Percentiles rank a stretch among this genome's conserved stretches.
Evolutionary conservation across 2,797 vertebrate species (phyloP).

Genomic region (Halcyon smyrnensis): DNA sequence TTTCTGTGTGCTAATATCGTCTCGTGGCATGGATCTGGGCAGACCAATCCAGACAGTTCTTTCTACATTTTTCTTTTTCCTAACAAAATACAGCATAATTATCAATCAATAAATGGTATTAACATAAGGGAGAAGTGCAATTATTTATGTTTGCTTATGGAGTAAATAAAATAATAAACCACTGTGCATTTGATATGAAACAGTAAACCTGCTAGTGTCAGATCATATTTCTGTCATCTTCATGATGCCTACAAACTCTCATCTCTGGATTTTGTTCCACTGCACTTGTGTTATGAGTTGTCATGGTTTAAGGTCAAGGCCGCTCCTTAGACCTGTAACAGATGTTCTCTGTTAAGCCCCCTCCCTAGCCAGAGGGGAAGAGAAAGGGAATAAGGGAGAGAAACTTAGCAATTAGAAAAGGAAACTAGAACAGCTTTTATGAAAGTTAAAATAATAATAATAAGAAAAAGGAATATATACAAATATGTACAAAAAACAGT

Average conservation of each 20-base stretch:
- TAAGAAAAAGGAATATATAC: too few relatives aligned
- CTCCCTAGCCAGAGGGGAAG: too few relatives aligned
- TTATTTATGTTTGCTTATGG: neutral
- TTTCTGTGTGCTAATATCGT: neutral
- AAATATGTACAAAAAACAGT: too few relatives aligned
- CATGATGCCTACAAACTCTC: neutral
- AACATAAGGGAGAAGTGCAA: neutral
- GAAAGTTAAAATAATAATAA: too few relatives aligned
- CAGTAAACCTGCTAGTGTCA: neutral
- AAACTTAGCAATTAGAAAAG: too few relatives aligned
- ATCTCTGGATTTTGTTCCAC: neutral
- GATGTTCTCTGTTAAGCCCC: too few relatives aligned
- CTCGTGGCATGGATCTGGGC: neutral
- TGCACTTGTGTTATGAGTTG: neutral
- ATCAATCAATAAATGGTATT: neutral
- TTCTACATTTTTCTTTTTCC: neutral
- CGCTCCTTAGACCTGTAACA: too few relatives aligned
- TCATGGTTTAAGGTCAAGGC: too few relatives aligned
- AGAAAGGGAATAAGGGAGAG: too few relatives aligned
- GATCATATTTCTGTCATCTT: neutral
- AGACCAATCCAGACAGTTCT: neutral
- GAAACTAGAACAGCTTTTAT: too few relatives aligned
- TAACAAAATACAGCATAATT: neutral
- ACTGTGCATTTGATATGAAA: neutral
- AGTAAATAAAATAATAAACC: neutral